A percentile compares a stretch with the other conserved stretches of the same genome.
Evolutionary conservation across 2,888 invertebrate genomes (phyloP).

Genomic region (Drosophila siamana): DNA sequence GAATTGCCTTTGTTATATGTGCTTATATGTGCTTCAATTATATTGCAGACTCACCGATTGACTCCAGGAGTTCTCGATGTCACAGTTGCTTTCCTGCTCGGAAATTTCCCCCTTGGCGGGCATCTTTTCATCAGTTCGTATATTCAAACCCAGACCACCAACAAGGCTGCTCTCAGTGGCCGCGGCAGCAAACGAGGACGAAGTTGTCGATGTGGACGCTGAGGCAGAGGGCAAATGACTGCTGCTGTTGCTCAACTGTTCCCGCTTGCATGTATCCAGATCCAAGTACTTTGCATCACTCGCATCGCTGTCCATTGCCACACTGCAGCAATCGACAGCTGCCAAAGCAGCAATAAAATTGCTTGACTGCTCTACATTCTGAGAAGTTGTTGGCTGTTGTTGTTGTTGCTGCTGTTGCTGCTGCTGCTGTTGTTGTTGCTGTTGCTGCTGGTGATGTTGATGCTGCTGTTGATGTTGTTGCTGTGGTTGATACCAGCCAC

Average conservation of each 20-base stretch:
- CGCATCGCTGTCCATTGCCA: conserved; percentile 75
- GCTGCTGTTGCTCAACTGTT: conserved; percentile 69
- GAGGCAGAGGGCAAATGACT: conserved; percentile 68
- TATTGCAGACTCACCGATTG: conserved; percentile 87
- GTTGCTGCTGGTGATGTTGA: conserved; percentile 28
- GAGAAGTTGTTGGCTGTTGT: conserved; percentile 26
- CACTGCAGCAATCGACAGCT: conserved; percentile 78
- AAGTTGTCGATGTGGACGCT: conserved; percentile 74
- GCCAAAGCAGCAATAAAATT: conserved; percentile 79
- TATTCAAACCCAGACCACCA: conserved; percentile 88
- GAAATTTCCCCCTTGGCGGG: conserved; percentile 94
- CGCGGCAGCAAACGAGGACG: conserved; percentile 82
- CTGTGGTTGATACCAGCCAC: conserved; percentile 61
- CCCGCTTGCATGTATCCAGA: conserved; percentile 84
- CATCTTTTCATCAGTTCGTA: conserved; percentile 94
- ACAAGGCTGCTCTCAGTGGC: conserved; percentile 84
- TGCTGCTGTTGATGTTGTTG: conserved; percentile 40
- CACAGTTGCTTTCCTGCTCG: conserved; percentile 94
- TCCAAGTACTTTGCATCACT: conserved; percentile 84
- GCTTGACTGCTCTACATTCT: conserved; percentile 62
- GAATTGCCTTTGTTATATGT: neutral
- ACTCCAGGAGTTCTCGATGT: conserved; percentile 91
- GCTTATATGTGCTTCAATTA: no score
- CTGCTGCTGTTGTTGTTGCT: conserved; percentile 24
- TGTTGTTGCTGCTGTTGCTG: conserved; percentile 33